Evolutionary conservation across 2,797 vertebrate species (phyloP), one percentile per base, ranked within the genome.

Genomic region (Spatula versicolor): DNA sequence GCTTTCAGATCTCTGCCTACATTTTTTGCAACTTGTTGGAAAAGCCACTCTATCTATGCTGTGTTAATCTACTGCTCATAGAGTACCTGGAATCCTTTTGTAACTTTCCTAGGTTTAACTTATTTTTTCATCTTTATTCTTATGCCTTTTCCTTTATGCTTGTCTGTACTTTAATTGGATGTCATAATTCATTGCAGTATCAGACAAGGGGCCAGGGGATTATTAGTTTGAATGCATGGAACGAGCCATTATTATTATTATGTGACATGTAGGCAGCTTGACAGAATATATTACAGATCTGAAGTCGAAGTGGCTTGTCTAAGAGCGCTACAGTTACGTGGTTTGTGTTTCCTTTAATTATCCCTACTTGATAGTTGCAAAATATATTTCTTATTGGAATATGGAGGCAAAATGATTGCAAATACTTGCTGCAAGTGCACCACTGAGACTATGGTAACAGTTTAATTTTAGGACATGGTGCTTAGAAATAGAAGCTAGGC

Each of bases 331-430:
- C 71, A 91, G 50, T 95, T 93, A 88, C 0, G 3, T 80, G 60
- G 60, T 86, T 95, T 95, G 68, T 82, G 50, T 86, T 88, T 91
- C 79, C 30, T 88, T 94, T 91, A 91, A 91, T 90, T 94, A 86
- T 75, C 76, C 37, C 30, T 75, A 7, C 91, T 72, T 92, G n/a
- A 63, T 83, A 60, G 78, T 71, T 92, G 12, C 28, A 80, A 45
- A 50, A 23, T 58, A 0, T 55, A 63, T 91, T 87, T 87, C 76
- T 68, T 90, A 31, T 6, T 86, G 69, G 67, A 93, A 50, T 21
- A 9, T 52, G 55, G 62, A 88, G 63, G 41, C 55, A 93, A 66
- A 93, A 75, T 39, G 33, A 79, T 89, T 62, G 43, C 46, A 59
- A 78, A 39, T 90, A 66, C 17, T 92, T 75, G 13, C 85, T 88